Base-by-base conservation (phyloP, 37 sponge, comb jelly and placozoan genomes). In the Ianthella basta region DNA sequence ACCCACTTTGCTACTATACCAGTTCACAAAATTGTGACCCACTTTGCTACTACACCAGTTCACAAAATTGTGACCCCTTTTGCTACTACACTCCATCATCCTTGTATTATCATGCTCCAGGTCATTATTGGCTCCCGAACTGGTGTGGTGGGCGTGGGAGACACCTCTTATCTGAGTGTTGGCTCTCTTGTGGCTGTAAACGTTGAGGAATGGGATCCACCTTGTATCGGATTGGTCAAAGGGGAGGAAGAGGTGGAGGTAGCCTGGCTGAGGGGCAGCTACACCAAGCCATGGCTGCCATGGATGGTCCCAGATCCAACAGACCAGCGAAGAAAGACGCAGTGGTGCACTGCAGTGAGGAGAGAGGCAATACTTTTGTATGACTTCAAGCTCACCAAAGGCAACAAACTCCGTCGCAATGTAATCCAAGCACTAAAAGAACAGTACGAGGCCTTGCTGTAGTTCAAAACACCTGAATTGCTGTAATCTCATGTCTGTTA, bases 401-500 rank as follows among this genome's bases (percentile, higher is more conserved):
- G 66, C 27, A 64, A 64, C 66, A 24, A 64, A 24, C 66, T 64
- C 23, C 23, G 27, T 29, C 29, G 27, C 23, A 64, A 30, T 29
- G 66, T 29, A 24, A 64, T 24, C 27, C 27, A 64, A 29, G 66
- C 27, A 64, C 66, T 64, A 64, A 64, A 64, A 64, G 23, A 16
- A 64, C 66, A 64, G 6, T 64, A 64, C 27, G 66, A 64, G n/a
- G 23, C 66, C 23, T 64, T 64, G 66, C n/a, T n/a, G n/a, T n/a
- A n/a, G n/a, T n/a, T n/a, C n/a, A n/a, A n/a, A n/a, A n/a, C n/a
- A n/a, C n/a, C n/a, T n/a, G n/a, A n/a, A n/a, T n/a, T n/a, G n/a
- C n/a, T n/a, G n/a, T n/a, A n/a, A n/a, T n/a, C n/a, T n/a, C n/a
- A n/a, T n/a, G n/a, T n/a, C n/a, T n/a, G n/a, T n/a, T n/a, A n/a